Base-by-base conservation (phyloP, 2,797 vertebrate genomes). In the Brotogeris chrysoptera region DNA sequence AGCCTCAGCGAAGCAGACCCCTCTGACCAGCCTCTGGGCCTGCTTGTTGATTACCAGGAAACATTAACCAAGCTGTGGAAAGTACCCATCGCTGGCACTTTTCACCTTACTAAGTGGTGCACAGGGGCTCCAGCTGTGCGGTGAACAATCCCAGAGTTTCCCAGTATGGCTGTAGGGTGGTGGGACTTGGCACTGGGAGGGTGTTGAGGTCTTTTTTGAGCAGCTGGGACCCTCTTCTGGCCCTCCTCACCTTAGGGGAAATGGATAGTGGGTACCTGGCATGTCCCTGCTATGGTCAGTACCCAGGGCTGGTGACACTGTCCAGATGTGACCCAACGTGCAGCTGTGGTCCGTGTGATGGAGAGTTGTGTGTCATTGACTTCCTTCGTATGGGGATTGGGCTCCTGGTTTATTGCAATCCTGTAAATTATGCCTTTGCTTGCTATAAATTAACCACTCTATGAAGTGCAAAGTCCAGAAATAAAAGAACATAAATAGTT, bases 401-500 rank as follows among this genome's bases (percentile, higher is more conserved):
- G 34, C 69, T 87, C 59, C 88, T 93, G 86, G 78, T 46, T 94
- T 90, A 70, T 86, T 92, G 94, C 87, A 77, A 61, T 78, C 76
- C 57, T 74, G 63, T 92, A 92, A 95, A 95, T 94, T 88, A 84
- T 74, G 90, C 80, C 79, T 89, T 80, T 86, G 63, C 88, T 90
- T 86, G 72, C 92, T 74, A 80, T 97, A 97, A 96, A 97, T 97
- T 96, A 97, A 90, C 82, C 25, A 61, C 69, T 1, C 11, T 84
- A 92, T 85, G 96, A 96, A 96, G 95, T 91, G 89, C 86, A 94
- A 96, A 93, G 92, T 92, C 93, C 82, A 96, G 92, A 77, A 95
- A 96, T 93, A 95, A 96, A 95, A 86, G 88, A 85, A 63, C 92
- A 90, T 97, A 97, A 97, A 95, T 97, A 97, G 81, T 96, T 95